These are phyloP conservation scores for Pteromalus puparum DNA, from an alignment of 1,140 invertebrate species.

Conservation along the genomic window DNA sequence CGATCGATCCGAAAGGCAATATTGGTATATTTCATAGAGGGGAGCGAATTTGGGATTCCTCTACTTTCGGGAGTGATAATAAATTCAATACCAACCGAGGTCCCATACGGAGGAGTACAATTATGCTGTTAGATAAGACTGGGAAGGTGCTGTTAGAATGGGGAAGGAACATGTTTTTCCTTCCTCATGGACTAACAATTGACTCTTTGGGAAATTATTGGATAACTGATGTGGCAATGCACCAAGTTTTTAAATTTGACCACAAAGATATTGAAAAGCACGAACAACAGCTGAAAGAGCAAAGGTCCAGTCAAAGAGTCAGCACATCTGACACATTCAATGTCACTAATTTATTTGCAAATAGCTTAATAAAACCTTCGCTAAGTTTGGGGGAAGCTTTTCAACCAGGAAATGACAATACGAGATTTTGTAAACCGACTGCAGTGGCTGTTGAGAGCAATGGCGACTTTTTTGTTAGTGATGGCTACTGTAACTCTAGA, in stretches of 20 bases:
- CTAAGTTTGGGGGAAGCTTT: constrained; percentile 74
- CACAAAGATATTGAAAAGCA: constrained; percentile 66
- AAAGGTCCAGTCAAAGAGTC: constrained; percentile 48
- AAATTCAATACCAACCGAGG: constrained; percentile 78
- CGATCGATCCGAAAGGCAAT: constrained; percentile 83
- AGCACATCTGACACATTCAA: constrained; percentile 35
- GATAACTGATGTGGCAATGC: constrained; percentile 94
- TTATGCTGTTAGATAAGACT: constrained; percentile 82
- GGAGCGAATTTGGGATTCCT: constrained; percentile 81
- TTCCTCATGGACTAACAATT: constrained; percentile 95
- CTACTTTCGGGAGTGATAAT: constrained; percentile 81
- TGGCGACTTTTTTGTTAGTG: constrained; percentile 94
- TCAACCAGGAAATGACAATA: constrained; percentile 85
- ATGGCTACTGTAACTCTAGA: constrained; percentile 95
- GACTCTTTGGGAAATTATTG: constrained; percentile 89
- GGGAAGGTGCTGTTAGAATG: constrained; percentile 85
- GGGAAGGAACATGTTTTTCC: constrained; percentile 91
- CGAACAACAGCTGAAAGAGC: constrained; percentile 56
- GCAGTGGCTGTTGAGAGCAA: constrained; percentile 88
- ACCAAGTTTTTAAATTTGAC: constrained; percentile 91
- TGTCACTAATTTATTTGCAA: constrained; percentile 56
- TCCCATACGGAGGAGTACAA: constrained; percentile 84
- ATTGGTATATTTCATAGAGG: constrained; percentile 91
- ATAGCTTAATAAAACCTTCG: constrained; percentile 65
- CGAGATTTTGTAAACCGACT: constrained; percentile 95